Evolutionary conservation across 2,888 invertebrate species (phyloP).

Genomic region (Ephialtes manifestator): DNA sequence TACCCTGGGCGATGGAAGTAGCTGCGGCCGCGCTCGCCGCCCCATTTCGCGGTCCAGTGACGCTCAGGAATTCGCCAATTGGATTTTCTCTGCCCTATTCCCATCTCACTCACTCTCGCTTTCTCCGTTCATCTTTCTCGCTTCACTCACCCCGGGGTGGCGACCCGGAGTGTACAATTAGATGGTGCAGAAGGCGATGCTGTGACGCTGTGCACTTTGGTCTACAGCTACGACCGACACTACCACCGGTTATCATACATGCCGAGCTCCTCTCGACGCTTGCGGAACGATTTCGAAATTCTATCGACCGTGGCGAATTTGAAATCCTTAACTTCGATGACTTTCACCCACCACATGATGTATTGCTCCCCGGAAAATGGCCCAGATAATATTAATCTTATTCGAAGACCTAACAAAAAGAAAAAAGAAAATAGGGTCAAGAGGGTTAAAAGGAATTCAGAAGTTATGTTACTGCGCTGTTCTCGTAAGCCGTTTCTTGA

Average conservation of each 20-base stretch:
- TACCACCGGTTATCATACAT: constrained; percentile 77
- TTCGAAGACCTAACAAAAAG: neutral
- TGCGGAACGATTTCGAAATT: constrained; percentile 75
- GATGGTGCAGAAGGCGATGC: constrained; percentile 80
- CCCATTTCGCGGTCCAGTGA: constrained; percentile 85
- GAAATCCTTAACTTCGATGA: constrained; percentile 71
- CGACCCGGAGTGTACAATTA: constrained; percentile 80
- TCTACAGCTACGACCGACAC: constrained; percentile 27
- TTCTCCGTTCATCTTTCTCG: constrained; percentile 67
- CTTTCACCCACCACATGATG: constrained; percentile 63
- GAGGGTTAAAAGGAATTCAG: neutral
- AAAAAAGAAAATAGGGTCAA: neutral
- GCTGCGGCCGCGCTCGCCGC: constrained; percentile 81
- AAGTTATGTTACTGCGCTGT: neutral
- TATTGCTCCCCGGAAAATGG: neutral
- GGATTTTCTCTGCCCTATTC: constrained; percentile 83
- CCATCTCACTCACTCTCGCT: constrained; percentile 74
- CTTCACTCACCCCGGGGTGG: constrained; percentile 61
- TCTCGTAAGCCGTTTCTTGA: neutral
- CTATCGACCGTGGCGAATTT: constrained; percentile 76
- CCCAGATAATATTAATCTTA: too few relatives aligned
- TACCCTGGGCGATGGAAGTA: constrained; percentile 78
- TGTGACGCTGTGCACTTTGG: constrained; percentile 58
- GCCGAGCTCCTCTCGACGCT: constrained; percentile 42
- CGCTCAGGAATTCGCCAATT: constrained; percentile 85